Percentiles rank a stretch among this genome's conserved stretches.
These are phyloP conservation scores for Oncorhynchus mykiss DNA, from an alignment of 2,113 vertebrate genomes.

Conservation along the genomic window DNA sequence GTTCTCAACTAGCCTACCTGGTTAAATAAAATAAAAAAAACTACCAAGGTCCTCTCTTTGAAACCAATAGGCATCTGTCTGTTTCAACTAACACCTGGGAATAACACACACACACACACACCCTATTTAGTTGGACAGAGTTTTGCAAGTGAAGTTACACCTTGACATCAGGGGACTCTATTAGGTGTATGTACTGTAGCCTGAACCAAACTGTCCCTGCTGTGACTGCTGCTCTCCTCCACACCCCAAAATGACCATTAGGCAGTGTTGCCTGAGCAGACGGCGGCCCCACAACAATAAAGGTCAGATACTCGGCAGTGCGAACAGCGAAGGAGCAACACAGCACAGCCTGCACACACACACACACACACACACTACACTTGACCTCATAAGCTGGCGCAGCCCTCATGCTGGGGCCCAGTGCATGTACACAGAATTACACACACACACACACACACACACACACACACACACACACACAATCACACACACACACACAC, in stretches of 20 bases:
- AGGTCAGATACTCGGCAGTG: slow-evolving; percentile 18
- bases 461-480: background rate
- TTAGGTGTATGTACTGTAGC: slow-evolving; percentile 36
- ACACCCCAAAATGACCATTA: slow-evolving; percentile 34
- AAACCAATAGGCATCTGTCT: background rate
- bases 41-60: background rate
- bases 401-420: background rate
- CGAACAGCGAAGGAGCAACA: background rate
- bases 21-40: too few species aligned
- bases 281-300: slow-evolving; percentile 12
- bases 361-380: background rate
- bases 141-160: slow-evolving; percentile 15
- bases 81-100: background rate
- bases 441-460: background rate
- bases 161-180: slow-evolving; percentile 46
- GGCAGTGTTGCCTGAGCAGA: slow-evolving; percentile 34
- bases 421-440: background rate
- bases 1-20: too few species aligned
- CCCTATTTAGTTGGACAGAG: slow-evolving; percentile 49
- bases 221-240: background rate
- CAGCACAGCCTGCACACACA: background rate
- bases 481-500: background rate
- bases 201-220: slow-evolving; percentile 4
- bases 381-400: background rate
- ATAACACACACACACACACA: background rate